Evolutionary conservation across 2,113 vertebrate genomes (phyloP), one percentile per base, ranked within the genome.

Genomic region (Limanda limanda): DNA sequence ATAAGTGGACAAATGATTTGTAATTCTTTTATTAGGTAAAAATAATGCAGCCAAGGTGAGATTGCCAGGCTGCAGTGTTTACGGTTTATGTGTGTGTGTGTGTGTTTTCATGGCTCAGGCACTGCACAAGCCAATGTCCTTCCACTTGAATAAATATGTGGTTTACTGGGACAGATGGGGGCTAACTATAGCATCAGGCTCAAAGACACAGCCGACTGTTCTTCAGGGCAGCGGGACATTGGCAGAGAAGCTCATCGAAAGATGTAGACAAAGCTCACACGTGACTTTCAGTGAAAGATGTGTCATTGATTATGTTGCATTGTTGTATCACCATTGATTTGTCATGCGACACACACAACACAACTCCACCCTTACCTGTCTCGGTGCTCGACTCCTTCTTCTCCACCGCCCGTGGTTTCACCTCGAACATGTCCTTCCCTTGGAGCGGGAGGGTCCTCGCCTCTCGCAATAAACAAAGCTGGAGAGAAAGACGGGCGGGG

Each of bases 361-460:
- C 47, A 4, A 51, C 47, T 51, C 18, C 35, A 20, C 4, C 5
- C 92, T 85, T 73, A 98, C 97, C 97, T 86, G 96, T 95, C 92
- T 96, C 86, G 40, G 93, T 95, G 89, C 95, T 96, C 3, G 95
- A 92, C 85, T 95, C 95, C 64, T 91, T 93, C 87, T 95, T 95
- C 90, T 95, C 94, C 92, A 94, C 94, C 79, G 88, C 96, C 94
- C 96, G 96, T 84, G 95, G 94, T 94, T 94, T 95, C 86, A 94
- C 94, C 94, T 97, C 95, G 90, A 94, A 94, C 92, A 90, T 96
- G 85, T 94, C 92, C 94, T 31, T 85, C 72, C 67, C 74, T 74
- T 21, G 63, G 69, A 71, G 84, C 4, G 24, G 56, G 85, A 62
- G 55, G 66, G 59, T 54, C 42, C 57, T 56, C 62, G 73, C 80